A percentile compares a stretch with the other conserved stretches of the same genome.
Evolutionary conservation across 2,797 vertebrate species (phyloP).

Genomic region (Epinephelus malabaricus): DNA sequence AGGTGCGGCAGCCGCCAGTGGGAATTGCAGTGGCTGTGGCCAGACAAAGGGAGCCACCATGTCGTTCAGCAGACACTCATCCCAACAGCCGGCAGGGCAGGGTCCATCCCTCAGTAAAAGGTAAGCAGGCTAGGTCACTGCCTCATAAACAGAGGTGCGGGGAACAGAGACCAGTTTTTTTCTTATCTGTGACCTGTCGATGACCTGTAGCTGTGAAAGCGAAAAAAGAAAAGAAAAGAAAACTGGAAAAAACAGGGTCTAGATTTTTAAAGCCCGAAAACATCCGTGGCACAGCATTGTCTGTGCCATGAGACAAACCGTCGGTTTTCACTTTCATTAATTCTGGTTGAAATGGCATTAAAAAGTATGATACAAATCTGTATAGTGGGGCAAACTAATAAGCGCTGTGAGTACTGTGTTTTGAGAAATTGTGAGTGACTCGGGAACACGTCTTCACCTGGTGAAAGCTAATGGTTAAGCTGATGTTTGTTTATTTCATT

Average conservation of each 20-base stretch:
- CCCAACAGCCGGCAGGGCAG: slow-evolving; percentile 87
- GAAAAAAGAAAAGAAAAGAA: slow-evolving; percentile 26
- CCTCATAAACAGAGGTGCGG: slow-evolving; percentile 11
- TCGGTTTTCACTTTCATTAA: too few relatives aligned
- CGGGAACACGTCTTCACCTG: slow-evolving; percentile 30
- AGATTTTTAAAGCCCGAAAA: slow-evolving; percentile 37
- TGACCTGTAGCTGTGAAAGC: slow-evolving; percentile 45
- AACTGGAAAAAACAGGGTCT: not conserved
- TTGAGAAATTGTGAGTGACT: slow-evolving; percentile 33
- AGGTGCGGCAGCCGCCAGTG: slow-evolving; percentile 96
- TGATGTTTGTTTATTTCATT: slow-evolving; percentile 7
- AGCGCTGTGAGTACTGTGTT: slow-evolving; percentile 14
- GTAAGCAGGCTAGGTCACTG: slow-evolving; percentile 65
- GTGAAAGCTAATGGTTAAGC: slow-evolving; percentile 44
- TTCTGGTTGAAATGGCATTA: not conserved
- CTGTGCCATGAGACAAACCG: not conserved
- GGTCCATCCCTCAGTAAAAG: slow-evolving; percentile 84
- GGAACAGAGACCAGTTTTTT: slow-evolving; percentile 35
- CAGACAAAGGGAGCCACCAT: slow-evolving; percentile 92
- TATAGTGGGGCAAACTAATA: not conserved
- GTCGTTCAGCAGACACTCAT: slow-evolving; percentile 86
- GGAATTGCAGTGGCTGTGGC: slow-evolving; percentile 96
- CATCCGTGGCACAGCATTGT: not conserved
- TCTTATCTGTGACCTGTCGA: slow-evolving; percentile 33
- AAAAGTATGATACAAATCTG: slow-evolving; percentile 1